phyloP scores from a whole-genome alignment of 2,113 vertebrate genomes.

The Sturnus vulgaris region DNA sequence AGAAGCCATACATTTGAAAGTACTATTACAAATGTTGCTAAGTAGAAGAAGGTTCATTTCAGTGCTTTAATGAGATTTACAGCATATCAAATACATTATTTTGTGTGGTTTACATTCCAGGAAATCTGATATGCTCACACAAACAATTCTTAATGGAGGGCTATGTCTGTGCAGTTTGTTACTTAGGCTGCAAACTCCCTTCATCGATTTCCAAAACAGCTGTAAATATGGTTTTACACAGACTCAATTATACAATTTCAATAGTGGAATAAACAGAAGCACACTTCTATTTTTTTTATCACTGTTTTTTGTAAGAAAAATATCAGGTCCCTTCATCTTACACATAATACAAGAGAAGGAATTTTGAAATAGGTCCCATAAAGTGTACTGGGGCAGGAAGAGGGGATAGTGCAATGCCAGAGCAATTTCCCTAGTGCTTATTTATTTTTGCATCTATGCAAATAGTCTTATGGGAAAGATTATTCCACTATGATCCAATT shows the following conservation, averaged over 20 bases:
- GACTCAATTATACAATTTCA: neutral
- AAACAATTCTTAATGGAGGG: neutral
- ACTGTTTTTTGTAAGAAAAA: neutral
- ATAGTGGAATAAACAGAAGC: neutral
- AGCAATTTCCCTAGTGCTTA: neutral
- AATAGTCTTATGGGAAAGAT: neutral
- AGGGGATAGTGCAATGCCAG: neutral
- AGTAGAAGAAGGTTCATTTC: neutral
- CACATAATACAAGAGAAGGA: neutral
- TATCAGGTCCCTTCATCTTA: neutral
- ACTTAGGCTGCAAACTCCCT: neutral
- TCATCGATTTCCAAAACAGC: neutral
- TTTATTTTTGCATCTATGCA: neutral
- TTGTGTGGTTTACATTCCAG: neutral
- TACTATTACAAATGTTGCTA: neutral
- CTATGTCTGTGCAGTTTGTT: neutral
- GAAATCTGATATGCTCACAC: constrained; percentile 23
- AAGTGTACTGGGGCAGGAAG: neutral
- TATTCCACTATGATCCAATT: neutral
- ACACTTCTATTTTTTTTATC: neutral
- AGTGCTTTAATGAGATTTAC: neutral
- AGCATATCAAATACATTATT: neutral
- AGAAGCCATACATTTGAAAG: neutral
- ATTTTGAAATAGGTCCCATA: neutral
- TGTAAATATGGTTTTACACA: neutral